Conservation (phyloP, 2,113 vertebrate genomes). For the Ceyx margarethae region DNA sequence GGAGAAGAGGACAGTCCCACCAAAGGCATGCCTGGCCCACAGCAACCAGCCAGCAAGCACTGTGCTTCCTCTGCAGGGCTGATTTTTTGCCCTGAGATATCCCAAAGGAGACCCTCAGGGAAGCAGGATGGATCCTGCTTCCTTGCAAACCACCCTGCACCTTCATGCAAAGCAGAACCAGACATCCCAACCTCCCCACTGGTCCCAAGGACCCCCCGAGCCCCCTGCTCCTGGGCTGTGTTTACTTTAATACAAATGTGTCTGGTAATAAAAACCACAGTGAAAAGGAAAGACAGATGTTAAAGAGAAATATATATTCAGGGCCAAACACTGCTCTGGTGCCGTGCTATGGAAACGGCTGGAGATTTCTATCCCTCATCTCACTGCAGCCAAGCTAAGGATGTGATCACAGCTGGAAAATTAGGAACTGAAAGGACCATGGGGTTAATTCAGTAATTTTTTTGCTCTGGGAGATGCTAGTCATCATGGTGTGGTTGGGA, state of each 20-base stretch:
- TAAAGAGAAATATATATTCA: neutral
- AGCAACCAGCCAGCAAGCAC: neutral
- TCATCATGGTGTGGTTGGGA: neutral
- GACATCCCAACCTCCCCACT: fast-evolving
- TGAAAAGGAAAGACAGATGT: neutral
- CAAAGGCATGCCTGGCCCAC: fast-evolving
- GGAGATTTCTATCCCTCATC: neutral
- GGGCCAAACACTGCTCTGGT: neutral
- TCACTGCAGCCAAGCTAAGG: neutral
- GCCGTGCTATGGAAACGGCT: fast-evolving
- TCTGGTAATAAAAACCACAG: neutral
- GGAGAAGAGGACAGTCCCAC: neutral
- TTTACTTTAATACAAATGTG: neutral
- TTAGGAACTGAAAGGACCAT: neutral
- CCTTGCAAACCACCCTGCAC: neutral
- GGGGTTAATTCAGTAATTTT: slow-evolving; percentile 5
- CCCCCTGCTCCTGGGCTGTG: neutral
- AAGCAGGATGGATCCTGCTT: neutral
- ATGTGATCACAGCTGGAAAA: neutral
- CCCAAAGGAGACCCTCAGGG: neutral
- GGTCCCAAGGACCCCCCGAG: neutral
- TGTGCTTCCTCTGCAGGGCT: neutral
- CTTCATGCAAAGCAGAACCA: neutral
- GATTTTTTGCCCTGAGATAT: neutral
- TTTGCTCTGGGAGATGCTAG: neutral